A percentile compares a stretch with the other conserved stretches of the same genome.
Evolutionary conservation across 2,797 vertebrate species (phyloP).

Genomic region (Trematomus bernacchii): DNA sequence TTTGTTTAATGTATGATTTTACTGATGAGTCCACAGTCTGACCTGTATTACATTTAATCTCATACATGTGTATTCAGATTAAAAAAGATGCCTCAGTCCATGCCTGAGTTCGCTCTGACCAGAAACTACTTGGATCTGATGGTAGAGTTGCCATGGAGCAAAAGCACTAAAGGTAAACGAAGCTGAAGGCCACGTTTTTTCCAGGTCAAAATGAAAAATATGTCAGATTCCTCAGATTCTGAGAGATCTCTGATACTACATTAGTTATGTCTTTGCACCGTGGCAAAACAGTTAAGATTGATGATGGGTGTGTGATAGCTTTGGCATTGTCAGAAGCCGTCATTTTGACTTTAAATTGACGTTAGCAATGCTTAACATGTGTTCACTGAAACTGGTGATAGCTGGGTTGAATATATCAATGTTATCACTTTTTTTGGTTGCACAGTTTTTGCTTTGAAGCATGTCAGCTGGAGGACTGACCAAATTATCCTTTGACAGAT

Average conservation of each 20-base stretch:
- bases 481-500: not conserved
- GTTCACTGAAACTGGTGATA: not conserved
- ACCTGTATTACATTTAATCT: not conserved
- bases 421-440: not conserved
- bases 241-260: not conserved
- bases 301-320: not conserved
- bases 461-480: not conserved
- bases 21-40: not conserved
- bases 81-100: conserved; percentile 99
- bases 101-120: conserved; percentile 97
- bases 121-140: conserved; percentile 98
- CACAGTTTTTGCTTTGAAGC: not conserved
- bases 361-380: conserved; percentile 7
- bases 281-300: not conserved
- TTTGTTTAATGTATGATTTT: not conserved
- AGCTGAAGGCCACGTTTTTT: not conserved
- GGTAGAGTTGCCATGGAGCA: conserved; percentile 97
- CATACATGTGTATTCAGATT: conserved; percentile 80
- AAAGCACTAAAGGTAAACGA: conserved; percentile 91
- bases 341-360: not conserved
- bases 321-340: not conserved
- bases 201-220: not conserved
- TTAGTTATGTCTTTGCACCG: not conserved
- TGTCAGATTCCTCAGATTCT: not conserved
- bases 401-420: not conserved